Evolutionary conservation across 2,888 invertebrate species (phyloP), one percentile per base, ranked within the genome.

Genomic region (Caenorhabditis sulstoni): DNA sequence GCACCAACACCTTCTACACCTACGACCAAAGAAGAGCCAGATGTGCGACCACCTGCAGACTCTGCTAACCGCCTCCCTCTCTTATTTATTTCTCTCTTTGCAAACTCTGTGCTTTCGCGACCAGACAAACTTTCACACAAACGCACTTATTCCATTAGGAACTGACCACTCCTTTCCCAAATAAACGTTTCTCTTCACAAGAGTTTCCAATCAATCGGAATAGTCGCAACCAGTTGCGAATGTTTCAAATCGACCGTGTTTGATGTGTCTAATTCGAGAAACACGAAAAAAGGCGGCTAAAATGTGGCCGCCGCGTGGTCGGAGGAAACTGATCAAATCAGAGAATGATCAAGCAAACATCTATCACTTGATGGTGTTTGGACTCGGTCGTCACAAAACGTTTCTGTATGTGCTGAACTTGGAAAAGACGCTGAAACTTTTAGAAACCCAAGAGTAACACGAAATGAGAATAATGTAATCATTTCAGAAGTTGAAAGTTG

Each of bases 1-100:
- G 78, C 59, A 61, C 59, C 55, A 78, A 71, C 65, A 55, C 53
- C 20, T 78, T 71, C 65, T 78, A 78, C 65, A 66, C 78, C 3
- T 8, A 18, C 5, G 71, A 65, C n/a, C 71, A 78, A 29, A 22
- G 71, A 18, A 71, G 39, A 22, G 11, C 70, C 3, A 49, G 35
- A n/a, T 78, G 78, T 44, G 71, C 78, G 5, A 61, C 61, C 5
- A 73, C 78, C 39, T 78, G 78, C 73, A 55, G 50, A 41, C 53
- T 78, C 7, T 78, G 78, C 44, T 78, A 58, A 49, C 14, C 12
- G 12, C 35, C 11, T 16, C 20, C 29, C 29, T 29, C 29, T 29
- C 29, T 29, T 5, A 29, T 7, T 29, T 29, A 29, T 29, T 29
- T 7, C 7, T 29, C 29, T 5, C 29, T 29, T n/a, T 3, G 7